Base-by-base conservation (phyloP, 2,113 vertebrate genomes). In the Cheilinus undulatus region DNA sequence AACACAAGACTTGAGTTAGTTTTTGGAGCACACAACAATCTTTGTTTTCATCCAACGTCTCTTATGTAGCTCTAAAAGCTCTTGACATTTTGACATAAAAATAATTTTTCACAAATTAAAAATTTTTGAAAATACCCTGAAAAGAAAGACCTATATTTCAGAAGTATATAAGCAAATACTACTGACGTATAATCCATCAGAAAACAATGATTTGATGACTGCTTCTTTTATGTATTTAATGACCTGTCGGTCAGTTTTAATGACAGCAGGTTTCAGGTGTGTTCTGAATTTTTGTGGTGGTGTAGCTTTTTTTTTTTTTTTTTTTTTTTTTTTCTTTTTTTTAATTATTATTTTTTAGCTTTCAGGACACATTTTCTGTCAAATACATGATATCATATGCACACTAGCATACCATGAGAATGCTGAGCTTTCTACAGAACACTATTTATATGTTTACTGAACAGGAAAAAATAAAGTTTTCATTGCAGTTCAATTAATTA, bases 231-330 rank as follows among this genome's bases (percentile, higher is more conserved):
- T 65, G 3, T 34, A 9, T 24, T 42, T 48, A 75, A 46, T n/a
- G 26, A 58, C 24, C 46, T 30, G 15, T 63, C 20, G 46, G 14
- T 64, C 19, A 73, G 3, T n/a, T 45, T 12, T 2, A 69, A 19
- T 64, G 22, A 63, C 27, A 0, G 42, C 50, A 28, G 26, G 52
- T 65, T 64, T 82, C 52, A 70, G 53, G 24, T 50, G 22, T 69
- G 20, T 34, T 72, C 19, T 50, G 3, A 12, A 38, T 30, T 51
- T 26, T 27, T 43, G 13, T 30, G 4, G 1, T 17, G 13, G 2
- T 9, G 8, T 20, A 15, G 14, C 24, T 32, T 1, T 32, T 46
- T 10, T 63, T 19, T 52, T 68, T 50, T n/a, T n/a, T n/a, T n/a
- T n/a, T n/a, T n/a, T n/a, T n/a, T n/a, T n/a, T n/a, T n/a, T n/a